Conservation (phyloP, 2,888 invertebrate genomes). For the Drosophila monieri region DNA sequence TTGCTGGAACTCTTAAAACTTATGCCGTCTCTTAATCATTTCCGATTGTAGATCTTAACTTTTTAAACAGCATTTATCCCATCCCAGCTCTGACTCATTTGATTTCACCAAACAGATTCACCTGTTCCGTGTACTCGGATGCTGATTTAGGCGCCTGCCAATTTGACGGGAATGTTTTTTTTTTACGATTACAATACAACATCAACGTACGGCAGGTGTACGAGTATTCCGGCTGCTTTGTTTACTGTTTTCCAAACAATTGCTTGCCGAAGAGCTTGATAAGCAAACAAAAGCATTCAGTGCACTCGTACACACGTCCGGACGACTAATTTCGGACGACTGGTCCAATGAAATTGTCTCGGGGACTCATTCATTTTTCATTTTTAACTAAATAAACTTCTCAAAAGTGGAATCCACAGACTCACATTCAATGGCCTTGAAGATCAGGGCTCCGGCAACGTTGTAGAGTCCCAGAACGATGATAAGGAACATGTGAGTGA, state of each 20-base stretch:
- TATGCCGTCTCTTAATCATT: slow-evolving; percentile 59
- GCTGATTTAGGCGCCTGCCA: slow-evolving; percentile 44
- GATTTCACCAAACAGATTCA: slow-evolving; percentile 20
- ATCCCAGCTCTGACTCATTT: slow-evolving; percentile 44
- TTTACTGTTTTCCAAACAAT: slow-evolving; percentile 57
- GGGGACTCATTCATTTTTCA: slow-evolving; percentile 3
- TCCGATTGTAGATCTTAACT: slow-evolving; percentile 18
- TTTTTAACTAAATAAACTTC: not conserved
- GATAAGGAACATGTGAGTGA: slow-evolving; percentile 94
- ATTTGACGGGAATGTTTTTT: slow-evolving; percentile 41
- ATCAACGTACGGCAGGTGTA: slow-evolving; percentile 30
- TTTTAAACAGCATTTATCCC: slow-evolving; percentile 45
- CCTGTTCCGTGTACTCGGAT: slow-evolving; percentile 25
- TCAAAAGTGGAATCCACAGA: slow-evolving; percentile 17
- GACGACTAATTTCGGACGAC: slow-evolving; percentile 7
- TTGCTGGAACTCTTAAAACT: too few relatives aligned
- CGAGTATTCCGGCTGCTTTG: slow-evolving; percentile 49
- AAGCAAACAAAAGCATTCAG: slow-evolving; percentile 55
- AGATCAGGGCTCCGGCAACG: slow-evolving; percentile 91
- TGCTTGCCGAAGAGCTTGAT: slow-evolving; percentile 53
- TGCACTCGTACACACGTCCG: slow-evolving; percentile 36
- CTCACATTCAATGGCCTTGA: slow-evolving; percentile 91
- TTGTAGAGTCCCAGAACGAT: slow-evolving; percentile 91
- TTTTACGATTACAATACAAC: slow-evolving; percentile 24
- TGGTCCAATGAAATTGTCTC: slow-evolving; percentile 10